phyloP scores from a whole-genome alignment of 2,888 invertebrate genomes.

The Dolichomitus sp. region DNA sequence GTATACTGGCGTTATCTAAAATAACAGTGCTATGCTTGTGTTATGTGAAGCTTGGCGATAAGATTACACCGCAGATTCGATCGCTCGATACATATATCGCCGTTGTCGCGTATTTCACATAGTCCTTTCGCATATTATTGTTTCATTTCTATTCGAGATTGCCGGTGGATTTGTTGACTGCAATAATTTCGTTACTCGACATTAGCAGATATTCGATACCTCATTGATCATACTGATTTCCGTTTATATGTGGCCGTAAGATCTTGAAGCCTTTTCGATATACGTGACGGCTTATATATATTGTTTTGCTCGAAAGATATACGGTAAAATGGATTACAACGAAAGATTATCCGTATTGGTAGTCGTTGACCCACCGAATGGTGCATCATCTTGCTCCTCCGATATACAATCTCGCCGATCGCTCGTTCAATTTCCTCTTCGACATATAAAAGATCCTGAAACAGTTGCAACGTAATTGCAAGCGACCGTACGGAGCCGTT shows the following conservation, averaged over 20 bases:
- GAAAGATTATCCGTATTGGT: neutral
- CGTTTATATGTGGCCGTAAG: neutral
- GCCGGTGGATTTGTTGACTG: neutral
- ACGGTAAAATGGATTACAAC: slow-evolving; percentile 1
- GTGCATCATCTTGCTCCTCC: neutral
- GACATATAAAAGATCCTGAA: neutral
- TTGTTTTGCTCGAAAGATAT: neutral
- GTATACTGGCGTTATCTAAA: slow-evolving; percentile 37
- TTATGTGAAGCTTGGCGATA: slow-evolving; percentile 40
- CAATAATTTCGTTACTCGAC: neutral
- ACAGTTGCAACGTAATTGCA: neutral
- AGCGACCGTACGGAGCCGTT: neutral
- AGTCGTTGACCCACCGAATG: neutral
- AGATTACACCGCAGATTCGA: slow-evolving; percentile 49
- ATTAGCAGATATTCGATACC: neutral
- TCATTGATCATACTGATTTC: neutral
- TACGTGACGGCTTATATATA: neutral
- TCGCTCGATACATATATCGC: neutral
- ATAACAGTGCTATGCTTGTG: slow-evolving; percentile 38
- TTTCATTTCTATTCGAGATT: neutral
- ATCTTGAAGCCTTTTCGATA: neutral
- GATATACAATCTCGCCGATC: neutral
- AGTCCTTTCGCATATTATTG: neutral
- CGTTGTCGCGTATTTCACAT: slow-evolving; percentile 8
- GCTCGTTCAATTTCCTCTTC: neutral